Evolutionary conservation across 2,888 invertebrate species (phyloP), one percentile per base, ranked within the genome.

Genomic region (Torymus tubicola): DNA sequence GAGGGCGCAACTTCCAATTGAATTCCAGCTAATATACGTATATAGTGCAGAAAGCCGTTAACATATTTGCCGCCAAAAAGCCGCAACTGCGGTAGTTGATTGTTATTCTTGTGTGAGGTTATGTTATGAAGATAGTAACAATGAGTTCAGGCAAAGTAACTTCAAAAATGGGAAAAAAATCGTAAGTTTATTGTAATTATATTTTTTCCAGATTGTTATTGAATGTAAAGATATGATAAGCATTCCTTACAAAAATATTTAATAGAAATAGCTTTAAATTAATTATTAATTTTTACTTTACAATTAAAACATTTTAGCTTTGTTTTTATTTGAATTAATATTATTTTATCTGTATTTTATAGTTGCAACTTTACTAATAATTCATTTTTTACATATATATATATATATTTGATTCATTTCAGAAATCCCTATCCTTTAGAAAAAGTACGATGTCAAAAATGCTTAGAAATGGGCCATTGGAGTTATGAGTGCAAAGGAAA

Each of bases 401-500:
- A 21, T 4, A 5, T 18, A 42, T 21, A 1, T 58, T 2, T 72
- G 64, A 52, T 70, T 21, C 0, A 52, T 78, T 82, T 5, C 60
- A 90, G 91, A 57, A 87, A 89, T 85, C 86, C 90, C n/a, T 95
- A 94, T 90, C 95, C 96, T 0, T 94, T 95, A 90, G 95, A 95
- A 13, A 78, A 81, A 73, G 93, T 96, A 81, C 94, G 96, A 31
- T 98, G 98, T 89, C 98, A 98, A 90, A 98, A 98, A 91, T 98
- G 98, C 88, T 91, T 98, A 68, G 96, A 97, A 91, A 94, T 94
- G 87, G 98, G 98, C 0, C 98, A 98, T 90, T 98, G 97, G 97
- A 97, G 97, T 81, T 98, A 96, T 87, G 96, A 98, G 90, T 98
- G 98, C 89, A 96, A 94, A 85, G 96, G 96, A 14, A 97, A 98